phyloP scores from a whole-genome alignment of 2,888 invertebrate species.

The Nomada fucata region DNA sequence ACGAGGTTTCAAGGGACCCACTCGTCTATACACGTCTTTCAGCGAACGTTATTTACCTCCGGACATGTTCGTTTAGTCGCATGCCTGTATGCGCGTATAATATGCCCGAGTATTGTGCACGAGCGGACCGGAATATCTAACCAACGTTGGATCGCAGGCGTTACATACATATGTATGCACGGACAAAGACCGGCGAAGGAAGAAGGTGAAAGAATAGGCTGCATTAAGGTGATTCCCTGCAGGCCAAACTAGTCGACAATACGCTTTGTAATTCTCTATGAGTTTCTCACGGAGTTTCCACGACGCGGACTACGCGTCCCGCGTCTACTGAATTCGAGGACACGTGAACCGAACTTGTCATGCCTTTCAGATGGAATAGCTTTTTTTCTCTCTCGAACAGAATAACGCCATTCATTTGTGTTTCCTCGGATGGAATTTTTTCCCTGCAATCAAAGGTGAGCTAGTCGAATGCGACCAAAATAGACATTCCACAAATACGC shows the following conservation, averaged over 20 bases:
- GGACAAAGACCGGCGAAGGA: neutral
- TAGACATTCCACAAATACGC: too few relatives aligned
- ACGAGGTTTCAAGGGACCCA: too few relatives aligned
- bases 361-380: too few relatives aligned
- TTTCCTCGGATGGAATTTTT: too few relatives aligned
- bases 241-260: slow-evolving; percentile 61
- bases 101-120: neutral
- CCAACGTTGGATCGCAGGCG: slow-evolving; percentile 27
- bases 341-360: too few relatives aligned
- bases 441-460: too few relatives aligned
- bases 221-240: slow-evolving; percentile 62
- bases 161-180: slow-evolving; percentile 58
- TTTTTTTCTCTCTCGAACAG: too few relatives aligned
- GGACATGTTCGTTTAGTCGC: slow-evolving; percentile 18
- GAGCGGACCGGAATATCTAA: neutral
- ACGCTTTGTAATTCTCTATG: slow-evolving; percentile 57
- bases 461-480: too few relatives aligned
- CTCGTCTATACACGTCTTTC: slow-evolving; percentile 1
- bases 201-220: slow-evolving; percentile 23
- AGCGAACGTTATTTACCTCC: slow-evolving; percentile 20
- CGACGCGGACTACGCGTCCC: too few relatives aligned
- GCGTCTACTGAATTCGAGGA: too few relatives aligned
- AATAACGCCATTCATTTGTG: too few relatives aligned
- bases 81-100: too few relatives aligned
- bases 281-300: slow-evolving; percentile 30